These are phyloP conservation scores for Xylota segnis DNA, from an alignment of 2,888 invertebrate genomes.

Conservation along the genomic window DNA sequence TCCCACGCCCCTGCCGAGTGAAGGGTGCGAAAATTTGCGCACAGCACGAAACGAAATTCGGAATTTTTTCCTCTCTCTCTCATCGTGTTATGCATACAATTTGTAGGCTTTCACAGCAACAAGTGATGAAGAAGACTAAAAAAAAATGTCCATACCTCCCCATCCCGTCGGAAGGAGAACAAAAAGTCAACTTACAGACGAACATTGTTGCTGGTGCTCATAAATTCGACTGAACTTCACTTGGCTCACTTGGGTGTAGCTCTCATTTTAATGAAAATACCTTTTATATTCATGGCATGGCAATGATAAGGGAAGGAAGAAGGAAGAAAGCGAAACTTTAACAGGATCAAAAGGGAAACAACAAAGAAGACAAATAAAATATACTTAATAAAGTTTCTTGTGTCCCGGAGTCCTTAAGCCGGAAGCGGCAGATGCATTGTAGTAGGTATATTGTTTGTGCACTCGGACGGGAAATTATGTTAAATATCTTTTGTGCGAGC, in stretches of 20 bases:
- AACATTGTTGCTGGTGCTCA: constrained; percentile 32
- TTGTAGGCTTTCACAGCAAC: constrained; percentile 51
- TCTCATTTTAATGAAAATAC: constrained; percentile 53
- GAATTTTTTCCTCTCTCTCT: constrained; percentile 20
- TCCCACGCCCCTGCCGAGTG: constrained; percentile 11
- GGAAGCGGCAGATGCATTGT: neutral
- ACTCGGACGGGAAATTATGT: neutral
- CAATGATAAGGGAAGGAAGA: constrained; percentile 6
- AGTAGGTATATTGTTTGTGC: constrained; percentile 3
- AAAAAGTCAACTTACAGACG: constrained; percentile 26
- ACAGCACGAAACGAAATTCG: constrained; percentile 24
- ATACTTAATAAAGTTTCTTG: constrained; percentile 30
- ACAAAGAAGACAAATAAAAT: constrained; percentile 33
- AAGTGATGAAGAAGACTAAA: constrained; percentile 26
- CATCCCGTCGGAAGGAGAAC: neutral
- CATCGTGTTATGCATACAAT: constrained; percentile 41
- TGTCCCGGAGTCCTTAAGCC: constrained; percentile 1
- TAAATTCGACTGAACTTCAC: constrained; percentile 37
- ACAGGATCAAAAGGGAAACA: constrained; percentile 26
- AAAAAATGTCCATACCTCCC: constrained; percentile 8
- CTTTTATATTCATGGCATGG: constrained; percentile 23
- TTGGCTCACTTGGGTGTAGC: neutral
- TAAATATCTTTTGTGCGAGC: constrained; percentile 1
- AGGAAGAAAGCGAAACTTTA: constrained; percentile 1
- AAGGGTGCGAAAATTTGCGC: constrained; percentile 54